Conservation (phyloP, 1,140 invertebrate species). For the Lordiphosa clarofinis region DNA sequence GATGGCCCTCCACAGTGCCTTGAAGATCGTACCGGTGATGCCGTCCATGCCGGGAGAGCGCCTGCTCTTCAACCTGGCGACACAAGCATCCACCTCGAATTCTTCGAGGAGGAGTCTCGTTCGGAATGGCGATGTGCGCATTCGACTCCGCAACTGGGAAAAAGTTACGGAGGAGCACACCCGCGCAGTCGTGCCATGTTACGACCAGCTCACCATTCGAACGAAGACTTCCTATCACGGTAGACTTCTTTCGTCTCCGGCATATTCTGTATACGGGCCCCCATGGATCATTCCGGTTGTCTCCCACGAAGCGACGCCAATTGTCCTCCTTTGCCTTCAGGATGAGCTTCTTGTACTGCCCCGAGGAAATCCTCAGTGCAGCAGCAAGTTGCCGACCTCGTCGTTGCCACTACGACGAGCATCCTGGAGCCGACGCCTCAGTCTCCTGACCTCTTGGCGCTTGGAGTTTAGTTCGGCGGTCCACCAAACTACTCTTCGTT, state of each 20-base stretch:
- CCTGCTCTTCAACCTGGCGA: conserved; percentile 22
- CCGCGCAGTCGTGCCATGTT: conserved; percentile 20
- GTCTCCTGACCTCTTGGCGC: no score
- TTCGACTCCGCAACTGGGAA: conserved; percentile 9
- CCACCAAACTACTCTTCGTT: no score
- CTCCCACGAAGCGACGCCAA: no score
- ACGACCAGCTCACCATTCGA: conserved; percentile 6
- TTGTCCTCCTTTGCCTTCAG: conserved; percentile 14
- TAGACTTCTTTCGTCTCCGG: conserved; percentile 10
- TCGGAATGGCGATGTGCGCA: conserved; percentile 5
- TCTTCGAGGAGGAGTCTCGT: conserved; percentile 11
- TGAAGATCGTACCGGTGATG: conserved; percentile 22
- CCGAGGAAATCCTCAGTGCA: no score
- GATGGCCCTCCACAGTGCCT: conserved; percentile 16
- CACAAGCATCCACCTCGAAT: conserved; percentile 11
- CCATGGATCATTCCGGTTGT: no score
- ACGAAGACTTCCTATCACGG: conserved; percentile 13
- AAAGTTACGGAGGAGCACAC: conserved; percentile 5
- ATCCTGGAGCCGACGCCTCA: no score
- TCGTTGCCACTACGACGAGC: no score
- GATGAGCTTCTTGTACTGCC: no score
- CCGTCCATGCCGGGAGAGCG: conserved; percentile 21
- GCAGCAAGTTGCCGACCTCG: no score
- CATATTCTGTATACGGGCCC: conserved; percentile 26
- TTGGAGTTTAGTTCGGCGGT: no score